Evolutionary conservation across 1,140 invertebrate species (phyloP).

Genomic region (Nymphalis io): DNA sequence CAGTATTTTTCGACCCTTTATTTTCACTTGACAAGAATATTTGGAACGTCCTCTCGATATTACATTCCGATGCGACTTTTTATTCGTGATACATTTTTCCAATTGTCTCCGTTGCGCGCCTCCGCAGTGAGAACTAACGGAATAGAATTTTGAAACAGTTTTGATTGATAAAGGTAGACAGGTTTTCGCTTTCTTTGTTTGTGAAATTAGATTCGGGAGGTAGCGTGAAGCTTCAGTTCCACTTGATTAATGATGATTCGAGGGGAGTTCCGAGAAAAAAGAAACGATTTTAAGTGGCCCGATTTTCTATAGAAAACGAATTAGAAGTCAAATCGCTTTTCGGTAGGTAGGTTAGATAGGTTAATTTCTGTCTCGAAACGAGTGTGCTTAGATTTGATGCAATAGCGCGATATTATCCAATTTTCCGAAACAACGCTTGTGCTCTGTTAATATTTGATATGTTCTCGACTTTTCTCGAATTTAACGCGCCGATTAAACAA

Average conservation of each 20-base stretch:
- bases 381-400: slow-evolving; percentile 71
- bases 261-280: slow-evolving; percentile 61
- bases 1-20: slow-evolving; percentile 76
- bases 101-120: slow-evolving; percentile 75
- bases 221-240: slow-evolving; percentile 77
- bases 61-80: slow-evolving; percentile 78
- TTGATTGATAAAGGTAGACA: slow-evolving; percentile 80
- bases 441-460: slow-evolving; percentile 78
- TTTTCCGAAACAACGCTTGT: slow-evolving; percentile 74
- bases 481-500: slow-evolving; percentile 79
- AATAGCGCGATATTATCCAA: slow-evolving; percentile 74
- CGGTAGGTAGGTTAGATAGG: no score
- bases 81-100: slow-evolving; percentile 80
- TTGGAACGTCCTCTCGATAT: slow-evolving; percentile 70
- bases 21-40: slow-evolving; percentile 79
- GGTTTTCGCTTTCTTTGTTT: slow-evolving; percentile 79
- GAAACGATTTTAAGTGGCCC: slow-evolving; percentile 62
- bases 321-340: slow-evolving; percentile 49
- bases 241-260: slow-evolving; percentile 78
- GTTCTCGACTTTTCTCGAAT: slow-evolving; percentile 79
- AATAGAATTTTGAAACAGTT: slow-evolving; percentile 80
- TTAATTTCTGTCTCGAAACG: slow-evolving; percentile 60
- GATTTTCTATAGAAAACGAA: slow-evolving; percentile 65
- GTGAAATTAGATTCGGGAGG: slow-evolving; percentile 78
- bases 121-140: slow-evolving; percentile 73